Evolutionary conservation across 2,113 vertebrate genomes (phyloP), one percentile per base, ranked within the genome.

Genomic region (Lates calcarifer): DNA sequence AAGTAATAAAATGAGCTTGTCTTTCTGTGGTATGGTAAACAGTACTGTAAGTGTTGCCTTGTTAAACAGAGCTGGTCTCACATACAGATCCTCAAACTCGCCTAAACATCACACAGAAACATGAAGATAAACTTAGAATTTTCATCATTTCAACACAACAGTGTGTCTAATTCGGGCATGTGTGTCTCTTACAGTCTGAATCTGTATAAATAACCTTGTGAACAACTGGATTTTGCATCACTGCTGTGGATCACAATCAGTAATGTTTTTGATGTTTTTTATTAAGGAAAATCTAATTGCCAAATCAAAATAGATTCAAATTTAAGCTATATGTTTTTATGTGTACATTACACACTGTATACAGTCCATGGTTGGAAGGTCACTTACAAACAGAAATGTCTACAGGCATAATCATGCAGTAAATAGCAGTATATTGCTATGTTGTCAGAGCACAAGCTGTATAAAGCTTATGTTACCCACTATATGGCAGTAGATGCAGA

Each of bases 161-260:
- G 1, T 28, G 26, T 28, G 7, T 56, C 15, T 33, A 39, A 4
- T 15, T n/a, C 39, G 43, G 22, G 14, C 20, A 35, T 63, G 17
- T 47, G 28, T 45, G 17, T 2, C 28, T 60, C 8, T 37, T 71
- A 35, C 14, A 43, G 57, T 56, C n/a, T 55, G 10, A 60, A 39
- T 49, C 41, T 41, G 39, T 66, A 24, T 39, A 10, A n/a, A 51
- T 69, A 68, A 74, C 63, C 47, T 68, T 74, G 62, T 81, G 12
- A 76, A 47, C 17, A 12, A 66, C 3, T 49, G 18, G 13, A 68
- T 37, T 47, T 65, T 68, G 41, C 29, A 22, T 15, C 31, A 20
- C 58, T 72, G 24, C 39, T 47, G n/a, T 22, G 35, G 17, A 26
- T 28, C 55, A 37, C 53, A 20, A 6, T 12, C 12, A 17, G 35